Evolutionary conservation across 2,888 invertebrate species (phyloP), one percentile per base, ranked within the genome.

Genomic region (Drosophila nr. fundita): DNA sequence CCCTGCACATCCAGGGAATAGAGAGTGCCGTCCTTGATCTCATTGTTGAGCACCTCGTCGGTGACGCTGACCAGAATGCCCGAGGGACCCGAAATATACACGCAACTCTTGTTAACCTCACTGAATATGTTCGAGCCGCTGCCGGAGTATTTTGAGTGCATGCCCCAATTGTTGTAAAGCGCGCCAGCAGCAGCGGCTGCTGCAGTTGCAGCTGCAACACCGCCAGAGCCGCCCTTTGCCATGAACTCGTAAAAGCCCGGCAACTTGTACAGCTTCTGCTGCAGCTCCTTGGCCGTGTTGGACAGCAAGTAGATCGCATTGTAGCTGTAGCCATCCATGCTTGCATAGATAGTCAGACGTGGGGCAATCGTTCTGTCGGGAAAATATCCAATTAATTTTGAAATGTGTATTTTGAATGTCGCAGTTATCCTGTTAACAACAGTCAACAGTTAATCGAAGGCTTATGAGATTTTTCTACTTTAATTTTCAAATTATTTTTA

Each of bases 1-100:
- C 91, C 92, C 90, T 93, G 93, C 80, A 94, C 91, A 91, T 96
- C 95, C 69, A 96, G 93, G 67, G 94, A 93, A 92, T 95, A 97
- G 93, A 96, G 95, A 76, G 96, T 95, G 87, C 96, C 96, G 92
- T 98, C 97, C 76, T 96, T 96, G 82, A 98, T 94, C 87, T 92
- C 92, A 92, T 98, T 97, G 36, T 95, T 95, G 21, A 98, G 95
- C 59, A 98, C 95, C 85, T 98, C 98, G 92, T 98, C 97, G 40
- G 96, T 97, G 30, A 98, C 94, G 42, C 96, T 94, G 0, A 98
- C 96, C 82, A 96, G 96, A 10, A 98, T 97, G 21, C 96, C 96
- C 82, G 96, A 96, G 0, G 98, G 98, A 0, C 98, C 98, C 83
- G 95, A 96, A 57, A 97, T 94, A 78, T 96, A 95, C 11, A 98